Evolutionary conservation across 2,113 vertebrate species (phyloP).

Genomic region (Piprites chloris): DNA sequence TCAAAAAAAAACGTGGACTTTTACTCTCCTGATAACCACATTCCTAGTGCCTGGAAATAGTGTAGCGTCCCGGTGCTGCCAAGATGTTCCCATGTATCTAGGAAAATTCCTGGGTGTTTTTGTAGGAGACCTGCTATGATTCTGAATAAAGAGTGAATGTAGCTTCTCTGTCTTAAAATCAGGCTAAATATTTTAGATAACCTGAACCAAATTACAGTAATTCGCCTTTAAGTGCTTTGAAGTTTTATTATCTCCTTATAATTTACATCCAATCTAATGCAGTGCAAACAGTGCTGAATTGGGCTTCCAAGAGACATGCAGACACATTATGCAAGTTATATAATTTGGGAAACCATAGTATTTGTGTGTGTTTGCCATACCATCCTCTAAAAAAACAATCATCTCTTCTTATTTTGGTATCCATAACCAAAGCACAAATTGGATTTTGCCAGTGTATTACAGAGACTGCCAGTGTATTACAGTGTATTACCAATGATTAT

Average conservation of each 20-base stretch:
- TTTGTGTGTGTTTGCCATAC: neutral
- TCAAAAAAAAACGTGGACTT: neutral
- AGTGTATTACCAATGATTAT: neutral
- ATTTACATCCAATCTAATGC: neutral
- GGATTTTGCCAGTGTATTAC: neutral
- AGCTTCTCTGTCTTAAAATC: neutral
- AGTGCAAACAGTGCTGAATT: neutral
- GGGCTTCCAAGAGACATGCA: neutral
- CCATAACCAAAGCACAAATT: neutral
- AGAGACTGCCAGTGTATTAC: neutral
- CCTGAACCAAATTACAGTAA: neutral
- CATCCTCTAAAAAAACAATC: neutral
- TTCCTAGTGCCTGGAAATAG: neutral
- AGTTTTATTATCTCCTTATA: neutral
- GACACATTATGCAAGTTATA: neutral
- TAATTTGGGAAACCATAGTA: neutral
- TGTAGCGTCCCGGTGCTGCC: neutral
- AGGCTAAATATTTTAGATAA: neutral
- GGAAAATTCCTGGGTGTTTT: neutral
- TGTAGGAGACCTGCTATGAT: neutral
- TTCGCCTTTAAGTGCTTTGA: neutral
- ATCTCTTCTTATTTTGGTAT: neutral
- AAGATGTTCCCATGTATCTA: neutral
- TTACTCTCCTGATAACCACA: neutral
- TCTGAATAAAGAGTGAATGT: neutral